phyloP scores from a whole-genome alignment of 2,113 vertebrate genomes.

The Neolamprologus cancellatus region DNA sequence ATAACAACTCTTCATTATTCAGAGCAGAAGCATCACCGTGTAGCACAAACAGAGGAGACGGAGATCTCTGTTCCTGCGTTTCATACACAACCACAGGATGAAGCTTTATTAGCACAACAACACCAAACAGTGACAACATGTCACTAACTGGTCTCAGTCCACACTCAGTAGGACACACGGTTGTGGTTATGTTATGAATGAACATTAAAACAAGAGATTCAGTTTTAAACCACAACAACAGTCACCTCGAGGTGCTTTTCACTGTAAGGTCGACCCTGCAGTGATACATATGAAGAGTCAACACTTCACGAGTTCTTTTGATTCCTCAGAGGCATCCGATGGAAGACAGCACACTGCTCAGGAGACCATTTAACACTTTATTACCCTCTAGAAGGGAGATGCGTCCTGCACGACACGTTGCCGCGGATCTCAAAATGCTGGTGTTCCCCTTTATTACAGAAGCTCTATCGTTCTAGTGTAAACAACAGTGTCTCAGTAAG shows the following conservation, averaged over 20 bases:
- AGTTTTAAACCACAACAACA: neutral
- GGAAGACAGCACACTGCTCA: neutral
- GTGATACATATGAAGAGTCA: neutral
- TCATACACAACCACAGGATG: neutral
- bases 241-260: accelerated
- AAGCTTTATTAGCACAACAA: neutral
- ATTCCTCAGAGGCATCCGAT: neutral
- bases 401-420: neutral
- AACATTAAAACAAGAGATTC: neutral
- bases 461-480: neutral
- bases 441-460: neutral
- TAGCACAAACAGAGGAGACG: neutral
- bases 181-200: neutral
- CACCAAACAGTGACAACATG: neutral
- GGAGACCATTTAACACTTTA: neutral
- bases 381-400: neutral
- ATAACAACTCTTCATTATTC: neutral
- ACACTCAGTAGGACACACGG: neutral
- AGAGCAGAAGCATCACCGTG: neutral
- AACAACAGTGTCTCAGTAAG: neutral
- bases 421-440: neutral
- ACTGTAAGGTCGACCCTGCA: neutral
- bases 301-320: neutral
- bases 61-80: neutral
- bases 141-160: neutral